Conservation (phyloP, 2,797 vertebrate species). For the Cyclura pinguis region DNA sequence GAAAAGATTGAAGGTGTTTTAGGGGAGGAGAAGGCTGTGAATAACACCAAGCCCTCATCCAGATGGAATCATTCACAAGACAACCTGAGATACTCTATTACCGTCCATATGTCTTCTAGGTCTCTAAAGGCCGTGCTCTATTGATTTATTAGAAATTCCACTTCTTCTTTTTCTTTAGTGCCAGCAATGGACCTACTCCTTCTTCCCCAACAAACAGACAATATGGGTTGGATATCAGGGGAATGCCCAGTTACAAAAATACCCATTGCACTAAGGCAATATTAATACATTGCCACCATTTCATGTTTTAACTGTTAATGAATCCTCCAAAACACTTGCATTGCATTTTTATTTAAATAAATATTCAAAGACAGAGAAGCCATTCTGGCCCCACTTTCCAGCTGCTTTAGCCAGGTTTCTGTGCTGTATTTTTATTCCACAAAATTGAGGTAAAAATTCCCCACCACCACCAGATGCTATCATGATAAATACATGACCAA, state of each 20-base stretch:
- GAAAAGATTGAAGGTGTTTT: constrained; percentile 92
- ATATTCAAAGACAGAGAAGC: constrained; percentile 58
- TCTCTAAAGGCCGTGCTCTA: constrained; percentile 82
- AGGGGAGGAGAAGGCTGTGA: constrained; percentile 84
- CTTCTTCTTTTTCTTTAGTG: constrained; percentile 42
- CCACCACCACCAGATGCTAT: neutral
- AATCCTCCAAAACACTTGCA: neutral
- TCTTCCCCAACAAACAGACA: constrained; percentile 56
- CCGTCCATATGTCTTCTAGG: constrained; percentile 84
- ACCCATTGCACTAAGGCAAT: constrained; percentile 23
- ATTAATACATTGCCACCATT: neutral
- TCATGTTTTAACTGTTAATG: constrained; percentile 56
- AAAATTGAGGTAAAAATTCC: neutral
- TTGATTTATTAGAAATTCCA: constrained; percentile 84
- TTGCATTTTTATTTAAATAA: neutral
- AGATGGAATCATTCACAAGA: constrained; percentile 87
- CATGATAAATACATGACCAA: constrained; percentile 69
- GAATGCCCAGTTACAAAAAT: constrained; percentile 47
- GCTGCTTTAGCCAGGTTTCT: constrained; percentile 71
- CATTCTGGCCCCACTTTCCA: neutral
- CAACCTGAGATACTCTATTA: constrained; percentile 90
- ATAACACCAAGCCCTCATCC: constrained; percentile 87
- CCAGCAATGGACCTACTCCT: constrained; percentile 61
- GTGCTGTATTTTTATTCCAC: neutral
- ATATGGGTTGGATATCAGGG: constrained; percentile 54